A percentile compares a stretch with the other conserved stretches of the same genome.
Evolutionary conservation across 2,888 invertebrate genomes (phyloP).

Genomic region (Sarcophaga subvicina): DNA sequence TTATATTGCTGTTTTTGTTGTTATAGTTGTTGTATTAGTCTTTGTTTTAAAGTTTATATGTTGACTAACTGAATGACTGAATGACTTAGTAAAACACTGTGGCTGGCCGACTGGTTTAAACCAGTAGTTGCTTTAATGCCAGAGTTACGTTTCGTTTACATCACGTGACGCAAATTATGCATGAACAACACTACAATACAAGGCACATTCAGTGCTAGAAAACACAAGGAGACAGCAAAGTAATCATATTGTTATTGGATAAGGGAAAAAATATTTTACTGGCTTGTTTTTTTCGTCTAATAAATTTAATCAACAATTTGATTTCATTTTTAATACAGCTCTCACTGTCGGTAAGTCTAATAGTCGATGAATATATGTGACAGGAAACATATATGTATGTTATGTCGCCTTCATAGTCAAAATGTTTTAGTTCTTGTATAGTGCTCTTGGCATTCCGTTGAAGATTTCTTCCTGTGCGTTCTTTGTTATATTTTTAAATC

Average conservation of each 20-base stretch:
- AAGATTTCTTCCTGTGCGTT: too few species aligned
- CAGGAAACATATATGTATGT: too few species aligned
- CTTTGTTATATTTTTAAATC: too few species aligned
- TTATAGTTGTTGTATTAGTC: background rate
- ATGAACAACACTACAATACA: background rate
- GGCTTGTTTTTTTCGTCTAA: too few species aligned
- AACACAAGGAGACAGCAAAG: conserved; percentile 17
- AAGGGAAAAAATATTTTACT: conserved; percentile 11
- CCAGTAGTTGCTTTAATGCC: background rate
- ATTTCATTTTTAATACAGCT: too few species aligned
- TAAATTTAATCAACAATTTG: too few species aligned
- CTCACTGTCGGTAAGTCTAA: too few species aligned
- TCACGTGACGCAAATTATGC: conserved; percentile 51
- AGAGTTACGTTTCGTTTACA: background rate
- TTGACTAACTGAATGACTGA: conserved; percentile 45
- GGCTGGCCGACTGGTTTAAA: background rate
- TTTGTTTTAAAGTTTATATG: conserved; percentile 18
- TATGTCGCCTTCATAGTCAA: too few species aligned
- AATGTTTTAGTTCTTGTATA: too few species aligned
- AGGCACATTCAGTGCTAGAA: conserved; percentile 24
- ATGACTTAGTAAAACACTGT: conserved; percentile 39
- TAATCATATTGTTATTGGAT: conserved; percentile 14
- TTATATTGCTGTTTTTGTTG: background rate
- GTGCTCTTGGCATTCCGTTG: too few species aligned
- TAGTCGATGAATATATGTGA: too few species aligned